Evolutionary conservation across 2,888 invertebrate genomes (phyloP), one percentile per base, ranked within the genome.

Genomic region (Amphipoea oculea): DNA sequence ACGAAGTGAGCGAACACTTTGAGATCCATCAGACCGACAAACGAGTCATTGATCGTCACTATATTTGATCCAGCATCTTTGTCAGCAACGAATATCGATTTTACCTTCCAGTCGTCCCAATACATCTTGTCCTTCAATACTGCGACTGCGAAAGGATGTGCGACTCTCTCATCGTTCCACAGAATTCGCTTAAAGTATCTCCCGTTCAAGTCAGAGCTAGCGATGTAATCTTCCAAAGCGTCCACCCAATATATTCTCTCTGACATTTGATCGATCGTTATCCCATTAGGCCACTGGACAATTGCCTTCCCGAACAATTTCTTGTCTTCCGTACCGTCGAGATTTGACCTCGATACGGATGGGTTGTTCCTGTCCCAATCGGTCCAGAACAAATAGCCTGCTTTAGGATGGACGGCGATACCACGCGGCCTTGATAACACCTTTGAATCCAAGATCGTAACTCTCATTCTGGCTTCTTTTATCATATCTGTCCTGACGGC

Each of bases 41-140:
- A 96, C 40, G 98, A 97, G 76, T 97, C 96, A 82, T 97, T 97
- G 1, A 98, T 97, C 0, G 97, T 97, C 20, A 96, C 94, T 23
- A 98, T 96, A 51, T 97, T 97, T 4, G 97, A 95, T 0, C 98
- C 98, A 71, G 97, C 97, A 91, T 98, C 98, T 92, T 99, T 99
- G 90, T 99, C 98, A 0, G 98, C 98, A 9, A 98, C 97, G 91
- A 98, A 98, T 77, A 99, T 98, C 48, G 98, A 97, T 80, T 98
- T 98, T 72, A 98, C 97, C 89, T 98, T 98, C 99, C 98, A 99
- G 93, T 99, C 99, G 90, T 99, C 98, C 99, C 99, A 99, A 91
- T 98, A 99, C 97, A 99, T 98, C 88, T 97, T 97, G 90, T 98
- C 98, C 94, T 99, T 99, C 91, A 98, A 98, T 0, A 99, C 98